These are phyloP conservation scores for Holothuria leucospilota DNA, from an alignment of 53 echinoderm and acorn worm genomes.

Conservation along the genomic window DNA sequence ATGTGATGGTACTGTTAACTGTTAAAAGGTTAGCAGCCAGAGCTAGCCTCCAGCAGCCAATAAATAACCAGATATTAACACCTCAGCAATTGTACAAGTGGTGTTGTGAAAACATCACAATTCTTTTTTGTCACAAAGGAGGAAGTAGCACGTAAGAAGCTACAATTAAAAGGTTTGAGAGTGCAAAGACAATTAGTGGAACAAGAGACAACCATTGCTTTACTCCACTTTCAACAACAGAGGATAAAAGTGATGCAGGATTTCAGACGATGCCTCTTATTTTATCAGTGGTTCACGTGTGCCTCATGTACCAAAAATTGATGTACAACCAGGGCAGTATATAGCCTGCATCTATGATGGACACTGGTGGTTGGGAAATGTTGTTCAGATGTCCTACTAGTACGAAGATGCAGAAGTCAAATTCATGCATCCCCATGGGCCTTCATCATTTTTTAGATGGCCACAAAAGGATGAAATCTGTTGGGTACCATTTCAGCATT, in stretches of 20 bases:
- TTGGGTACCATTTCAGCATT: no score
- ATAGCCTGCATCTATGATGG: conserved; percentile 52
- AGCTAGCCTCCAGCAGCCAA: conserved; percentile 53
- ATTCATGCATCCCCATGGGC: no score
- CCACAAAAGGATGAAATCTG: no score
- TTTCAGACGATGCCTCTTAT: no score
- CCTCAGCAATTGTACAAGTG: conserved; percentile 51
- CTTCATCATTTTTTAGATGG: no score
- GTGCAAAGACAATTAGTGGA: conserved; percentile 46
- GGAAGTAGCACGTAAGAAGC: conserved; percentile 10
- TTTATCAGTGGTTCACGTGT: background rate
- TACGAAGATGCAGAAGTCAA: no score
- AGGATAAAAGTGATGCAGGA: no score
- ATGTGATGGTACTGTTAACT: conserved; percentile 50
- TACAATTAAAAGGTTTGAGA: conserved; percentile 14
- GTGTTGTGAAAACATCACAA: conserved; percentile 21
- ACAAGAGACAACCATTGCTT: conserved; percentile 50
- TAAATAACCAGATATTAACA: conserved; percentile 36
- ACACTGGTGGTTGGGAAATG: conserved; percentile 57
- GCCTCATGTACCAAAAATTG: background rate
- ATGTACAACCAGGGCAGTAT: conserved; percentile 43
- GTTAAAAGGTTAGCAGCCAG: conserved; percentile 30
- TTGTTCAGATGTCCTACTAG: background rate
- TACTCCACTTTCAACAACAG: conserved; percentile 5
- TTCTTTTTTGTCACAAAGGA: conserved; percentile 48